Evolutionary conservation across 2,113 vertebrate genomes (phyloP).

Genomic region (Limanda limanda): DNA sequence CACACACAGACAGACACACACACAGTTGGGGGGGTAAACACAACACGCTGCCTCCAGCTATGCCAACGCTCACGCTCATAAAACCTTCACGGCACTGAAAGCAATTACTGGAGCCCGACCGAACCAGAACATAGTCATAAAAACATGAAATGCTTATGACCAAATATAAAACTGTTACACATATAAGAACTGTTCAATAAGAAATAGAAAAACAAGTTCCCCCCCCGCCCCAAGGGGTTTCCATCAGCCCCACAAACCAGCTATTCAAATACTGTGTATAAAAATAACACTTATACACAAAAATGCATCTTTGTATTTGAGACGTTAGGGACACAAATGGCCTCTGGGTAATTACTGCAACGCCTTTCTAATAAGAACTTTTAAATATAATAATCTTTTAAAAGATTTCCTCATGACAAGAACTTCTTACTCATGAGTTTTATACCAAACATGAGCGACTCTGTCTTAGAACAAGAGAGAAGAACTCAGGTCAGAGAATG

Average conservation of each 20-base stretch:
- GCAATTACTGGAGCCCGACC: not conserved
- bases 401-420: no score
- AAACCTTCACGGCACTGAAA: not conserved
- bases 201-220: not conserved
- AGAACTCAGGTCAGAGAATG: not conserved
- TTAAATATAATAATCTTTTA: no score
- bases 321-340: not conserved
- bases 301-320: not conserved
- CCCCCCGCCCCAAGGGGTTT: not conserved
- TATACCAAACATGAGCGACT: no score
- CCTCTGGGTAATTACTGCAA: not conserved
- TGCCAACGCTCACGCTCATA: not conserved
- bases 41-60: not conserved
- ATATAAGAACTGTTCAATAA: not conserved
- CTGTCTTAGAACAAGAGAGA: no score
- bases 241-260: not conserved
- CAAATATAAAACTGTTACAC: not conserved
- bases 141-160: not conserved
- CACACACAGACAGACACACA: not conserved
- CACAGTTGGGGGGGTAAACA: not conserved
- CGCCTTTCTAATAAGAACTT: not conserved
- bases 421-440: no score
- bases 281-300: not conserved
- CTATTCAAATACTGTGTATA: not conserved
- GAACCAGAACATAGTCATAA: not conserved